Evolutionary conservation across 2,888 invertebrate species (phyloP).

Genomic region (Octonoba sinensis): DNA sequence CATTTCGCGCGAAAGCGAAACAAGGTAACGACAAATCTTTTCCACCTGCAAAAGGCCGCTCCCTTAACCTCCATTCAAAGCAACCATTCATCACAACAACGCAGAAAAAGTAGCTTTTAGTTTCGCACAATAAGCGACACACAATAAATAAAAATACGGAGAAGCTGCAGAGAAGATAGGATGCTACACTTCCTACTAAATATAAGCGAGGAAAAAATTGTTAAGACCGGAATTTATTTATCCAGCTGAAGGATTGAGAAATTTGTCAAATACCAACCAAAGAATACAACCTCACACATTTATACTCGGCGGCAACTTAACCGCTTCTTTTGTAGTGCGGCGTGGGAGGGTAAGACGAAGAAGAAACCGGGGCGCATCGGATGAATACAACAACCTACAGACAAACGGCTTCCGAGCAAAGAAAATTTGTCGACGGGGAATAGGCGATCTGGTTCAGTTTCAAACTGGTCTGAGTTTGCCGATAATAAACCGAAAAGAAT

Average conservation of each 20-base stretch:
- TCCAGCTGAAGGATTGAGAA: constrained; percentile 56
- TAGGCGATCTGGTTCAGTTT: background rate
- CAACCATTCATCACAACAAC: constrained; percentile 31
- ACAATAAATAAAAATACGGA: constrained; percentile 55
- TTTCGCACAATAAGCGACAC: constrained; percentile 19
- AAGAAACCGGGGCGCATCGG: constrained; percentile 17
- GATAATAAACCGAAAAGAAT: too few species aligned
- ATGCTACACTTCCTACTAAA: constrained; percentile 4
- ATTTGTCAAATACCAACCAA: constrained; percentile 40
- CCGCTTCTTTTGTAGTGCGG: constrained; percentile 48
- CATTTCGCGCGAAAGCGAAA: too few species aligned
- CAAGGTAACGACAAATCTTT: too few species aligned
- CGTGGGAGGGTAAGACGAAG: constrained; percentile 2
- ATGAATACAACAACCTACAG: constrained; percentile 44
- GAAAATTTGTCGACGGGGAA: constrained; percentile 36
- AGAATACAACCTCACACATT: constrained; percentile 38
- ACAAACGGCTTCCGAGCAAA: constrained; percentile 30
- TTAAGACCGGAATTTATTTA: constrained; percentile 56
- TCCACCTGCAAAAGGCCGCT: too few species aligned
- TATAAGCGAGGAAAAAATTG: constrained; percentile 12
- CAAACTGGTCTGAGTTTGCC: constrained; percentile 20
- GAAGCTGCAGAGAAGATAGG: constrained; percentile 9
- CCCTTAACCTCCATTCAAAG: background rate
- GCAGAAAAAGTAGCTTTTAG: constrained; percentile 11
- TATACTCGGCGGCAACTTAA: constrained; percentile 53